phyloP scores from a whole-genome alignment of 2,113 vertebrate genomes.

The Panthera tigris region DNA sequence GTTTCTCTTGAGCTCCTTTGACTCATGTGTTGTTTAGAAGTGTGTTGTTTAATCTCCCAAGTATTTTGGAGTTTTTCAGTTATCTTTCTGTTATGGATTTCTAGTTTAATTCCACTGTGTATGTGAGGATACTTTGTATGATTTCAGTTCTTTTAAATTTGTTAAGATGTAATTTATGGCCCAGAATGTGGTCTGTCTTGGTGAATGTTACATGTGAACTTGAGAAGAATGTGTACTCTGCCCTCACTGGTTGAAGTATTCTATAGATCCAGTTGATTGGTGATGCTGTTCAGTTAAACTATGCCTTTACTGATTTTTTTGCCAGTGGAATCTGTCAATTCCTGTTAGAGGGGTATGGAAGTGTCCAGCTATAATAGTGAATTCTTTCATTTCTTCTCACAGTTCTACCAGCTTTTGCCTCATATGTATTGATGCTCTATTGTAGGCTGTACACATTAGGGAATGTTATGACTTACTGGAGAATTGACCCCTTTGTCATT shows the following conservation, averaged over 20 bases:
- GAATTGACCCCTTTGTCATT: neutral
- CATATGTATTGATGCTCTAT: neutral
- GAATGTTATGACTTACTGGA: neutral
- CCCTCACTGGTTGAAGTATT: neutral
- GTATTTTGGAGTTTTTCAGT: neutral
- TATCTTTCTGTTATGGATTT: neutral
- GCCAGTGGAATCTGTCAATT: neutral
- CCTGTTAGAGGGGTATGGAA: neutral
- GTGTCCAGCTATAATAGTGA: neutral
- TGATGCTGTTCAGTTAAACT: neutral
- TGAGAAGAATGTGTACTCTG: neutral
- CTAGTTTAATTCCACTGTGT: neutral
- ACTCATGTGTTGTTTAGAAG: neutral
- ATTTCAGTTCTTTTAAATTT: neutral
- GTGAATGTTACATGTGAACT: neutral
- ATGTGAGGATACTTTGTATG: neutral
- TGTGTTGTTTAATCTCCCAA: neutral
- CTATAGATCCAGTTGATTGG: neutral
- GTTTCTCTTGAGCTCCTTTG: neutral
- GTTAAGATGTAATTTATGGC: slow-evolving; percentile 7
- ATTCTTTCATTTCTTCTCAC: neutral
- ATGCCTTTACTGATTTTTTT: neutral
- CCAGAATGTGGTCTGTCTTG: neutral
- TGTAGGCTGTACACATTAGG: neutral
- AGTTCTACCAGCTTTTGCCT: neutral